Evolutionary conservation across 1,140 invertebrate genomes (phyloP).

Genomic region (Dinoponera quadriceps): DNA sequence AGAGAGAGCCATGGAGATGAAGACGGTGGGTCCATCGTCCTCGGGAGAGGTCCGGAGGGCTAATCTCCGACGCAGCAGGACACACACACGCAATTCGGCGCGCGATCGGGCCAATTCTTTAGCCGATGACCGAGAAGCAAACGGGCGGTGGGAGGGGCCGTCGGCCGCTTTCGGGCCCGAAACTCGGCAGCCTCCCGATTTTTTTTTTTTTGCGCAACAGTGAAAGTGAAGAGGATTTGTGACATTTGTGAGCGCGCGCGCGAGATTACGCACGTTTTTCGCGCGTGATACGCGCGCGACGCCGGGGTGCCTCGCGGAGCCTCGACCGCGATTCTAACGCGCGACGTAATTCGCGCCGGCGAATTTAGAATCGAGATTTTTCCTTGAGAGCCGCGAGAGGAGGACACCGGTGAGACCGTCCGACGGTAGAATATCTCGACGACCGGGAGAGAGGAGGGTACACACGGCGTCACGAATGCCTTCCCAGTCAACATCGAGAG

Average conservation of each 20-base stretch:
- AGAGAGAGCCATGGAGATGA: conserved; percentile 69
- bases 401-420: no score
- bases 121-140: background rate
- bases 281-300: conserved; percentile 21
- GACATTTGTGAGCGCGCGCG: conserved; percentile 71
- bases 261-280: conserved; percentile 45
- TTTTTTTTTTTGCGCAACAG: conserved; percentile 81
- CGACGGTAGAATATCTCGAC: no score
- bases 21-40: conserved; percentile 76
- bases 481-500: no score
- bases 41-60: background rate
- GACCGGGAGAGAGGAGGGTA: no score
- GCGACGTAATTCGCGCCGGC: background rate
- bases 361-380: no score
- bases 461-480: no score
- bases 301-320: conserved; percentile 11
- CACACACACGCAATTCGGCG: background rate
- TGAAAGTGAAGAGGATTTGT: conserved; percentile 82
- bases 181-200: conserved; percentile 50
- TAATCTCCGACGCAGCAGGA: background rate
- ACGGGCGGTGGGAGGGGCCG: conserved; percentile 11
- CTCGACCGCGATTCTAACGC: background rate
- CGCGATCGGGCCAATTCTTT: background rate
- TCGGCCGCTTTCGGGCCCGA: conserved; percentile 25
- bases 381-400: no score